phyloP scores from a whole-genome alignment of 35 echinoderm and acorn worm genomes.

The Ophiothrix spiculata region DNA sequence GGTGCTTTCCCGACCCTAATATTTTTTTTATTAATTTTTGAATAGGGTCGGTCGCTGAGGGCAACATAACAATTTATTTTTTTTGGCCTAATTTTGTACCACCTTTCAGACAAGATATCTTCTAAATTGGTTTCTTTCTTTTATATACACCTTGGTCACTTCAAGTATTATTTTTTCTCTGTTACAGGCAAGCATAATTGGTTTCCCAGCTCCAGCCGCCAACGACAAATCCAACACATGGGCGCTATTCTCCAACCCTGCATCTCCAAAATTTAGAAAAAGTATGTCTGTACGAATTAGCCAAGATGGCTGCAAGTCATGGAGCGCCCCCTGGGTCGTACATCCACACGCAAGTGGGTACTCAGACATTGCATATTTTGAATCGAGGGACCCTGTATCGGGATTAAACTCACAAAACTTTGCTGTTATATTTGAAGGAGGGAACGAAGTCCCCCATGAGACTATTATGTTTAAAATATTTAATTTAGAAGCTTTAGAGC shows the following conservation, averaged over 20 bases:
- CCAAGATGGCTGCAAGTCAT: neutral
- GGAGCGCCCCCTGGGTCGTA: neutral
- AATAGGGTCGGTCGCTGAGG: too few relatives aligned
- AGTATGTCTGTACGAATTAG: neutral
- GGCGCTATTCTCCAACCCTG: constrained; percentile 28
- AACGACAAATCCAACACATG: constrained; percentile 33
- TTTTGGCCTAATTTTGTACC: too few relatives aligned
- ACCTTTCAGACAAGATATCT: neutral
- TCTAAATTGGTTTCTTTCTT: neutral
- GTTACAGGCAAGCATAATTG: constrained; percentile 76
- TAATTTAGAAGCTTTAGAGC: constrained; percentile 67
- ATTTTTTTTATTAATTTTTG: too few relatives aligned
- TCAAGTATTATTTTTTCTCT: neutral
- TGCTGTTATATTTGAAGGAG: constrained; percentile 80
- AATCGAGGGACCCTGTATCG: constrained; percentile 15
- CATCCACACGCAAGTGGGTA: constrained; percentile 51
- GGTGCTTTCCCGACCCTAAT: too few relatives aligned
- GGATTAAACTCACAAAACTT: constrained; percentile 69
- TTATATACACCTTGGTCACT: too few relatives aligned
- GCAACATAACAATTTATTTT: too few relatives aligned
- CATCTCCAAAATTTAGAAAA: neutral
- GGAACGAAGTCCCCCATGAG: constrained; percentile 33
- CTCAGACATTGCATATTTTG: constrained; percentile 93
- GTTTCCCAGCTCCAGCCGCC: constrained; percentile 73
- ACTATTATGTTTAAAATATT: constrained; percentile 89